These are phyloP conservation scores for Chiloscyllium plagiosum DNA, from an alignment of 2,113 vertebrate species.

Conservation along the genomic window DNA sequence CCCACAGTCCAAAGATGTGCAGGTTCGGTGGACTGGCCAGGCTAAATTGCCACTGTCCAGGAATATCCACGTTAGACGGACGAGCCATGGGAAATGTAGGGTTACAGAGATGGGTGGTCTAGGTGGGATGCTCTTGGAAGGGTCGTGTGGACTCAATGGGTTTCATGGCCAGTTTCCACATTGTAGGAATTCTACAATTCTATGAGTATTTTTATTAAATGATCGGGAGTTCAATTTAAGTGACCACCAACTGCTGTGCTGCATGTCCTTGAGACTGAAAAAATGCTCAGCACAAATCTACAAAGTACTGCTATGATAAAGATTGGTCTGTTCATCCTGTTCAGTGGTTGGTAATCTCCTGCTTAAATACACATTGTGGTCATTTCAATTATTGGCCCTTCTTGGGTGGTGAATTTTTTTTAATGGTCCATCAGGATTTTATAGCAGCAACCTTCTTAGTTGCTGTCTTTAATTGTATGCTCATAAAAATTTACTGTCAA, in stretches of 20 bases:
- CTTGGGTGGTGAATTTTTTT: not conserved
- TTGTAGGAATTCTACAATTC: too few species aligned
- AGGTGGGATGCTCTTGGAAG: too few species aligned
- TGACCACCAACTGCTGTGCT: not conserved
- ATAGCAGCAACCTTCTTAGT: not conserved
- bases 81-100: too few species aligned
- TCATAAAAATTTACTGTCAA: not conserved
- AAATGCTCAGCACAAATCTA: not conserved
- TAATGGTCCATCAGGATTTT: not conserved
- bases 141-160: too few species aligned
- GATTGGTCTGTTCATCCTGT: not conserved
- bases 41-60: too few species aligned
- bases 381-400: not conserved
- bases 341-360: not conserved
- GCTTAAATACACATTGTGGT: not conserved
- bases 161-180: too few species aligned
- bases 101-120: too few species aligned
- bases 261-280: not conserved
- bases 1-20: too few species aligned
- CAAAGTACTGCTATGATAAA: not conserved
- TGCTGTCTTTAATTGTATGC: not conserved
- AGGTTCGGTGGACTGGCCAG: too few species aligned
- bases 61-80: too few species aligned
- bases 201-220: too few species aligned
- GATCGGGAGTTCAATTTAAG: not conserved